Base-by-base conservation (phyloP, 64 coral and sea anemone genomes). In the Actinia tenebrosa region DNA sequence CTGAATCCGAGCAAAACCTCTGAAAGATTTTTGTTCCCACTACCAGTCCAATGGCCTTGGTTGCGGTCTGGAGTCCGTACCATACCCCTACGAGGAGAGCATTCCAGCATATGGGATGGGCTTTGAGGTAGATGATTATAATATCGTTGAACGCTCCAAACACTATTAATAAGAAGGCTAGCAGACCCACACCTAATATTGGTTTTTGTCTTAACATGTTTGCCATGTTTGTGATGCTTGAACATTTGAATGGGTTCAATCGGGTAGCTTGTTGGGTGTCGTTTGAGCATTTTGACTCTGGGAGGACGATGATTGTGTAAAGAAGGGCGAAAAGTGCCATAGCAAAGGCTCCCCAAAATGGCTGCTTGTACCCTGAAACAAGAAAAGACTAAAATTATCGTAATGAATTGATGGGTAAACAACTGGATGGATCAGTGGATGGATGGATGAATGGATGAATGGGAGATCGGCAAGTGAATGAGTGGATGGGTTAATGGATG, bases 41-140 rank as follows among this genome's bases (percentile, higher is more conserved):
- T 5, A 92, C 86, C 55, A 86, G 82, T 5, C 86, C 44, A 44
- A 56, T 2, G 9, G 90, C 90, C 11, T 87, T 86, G 1, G 86
- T 64, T 10, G 53, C 18, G 1, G 77, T 83, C 42, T 82, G 77
- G 16, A 82, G 2, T 9, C 84, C 77, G 55, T 87, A 83, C 72
- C 86, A 92, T 45, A 87, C 62, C 0, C 90, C 90, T n/a, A 83
- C 55, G 6, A 53, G 86, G 7, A 78, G 56, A 56, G 66, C 77
- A 43, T 22, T 83, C 86, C 86, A 92, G 42, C 90, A 92, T 19
- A 92, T 23, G 0, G 90, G 90, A 20, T 84, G 50, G 1, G 90
- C 90, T 62, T 92, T 92, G 5, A 92, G 84, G 60, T 92, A 92
- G 18, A 92, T 58, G 17, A 92, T 77, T 15, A 58, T 56, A 30